Base-by-base conservation (phyloP, 2,113 vertebrate species). In the Campylorhamphus procurvoides region DNA sequence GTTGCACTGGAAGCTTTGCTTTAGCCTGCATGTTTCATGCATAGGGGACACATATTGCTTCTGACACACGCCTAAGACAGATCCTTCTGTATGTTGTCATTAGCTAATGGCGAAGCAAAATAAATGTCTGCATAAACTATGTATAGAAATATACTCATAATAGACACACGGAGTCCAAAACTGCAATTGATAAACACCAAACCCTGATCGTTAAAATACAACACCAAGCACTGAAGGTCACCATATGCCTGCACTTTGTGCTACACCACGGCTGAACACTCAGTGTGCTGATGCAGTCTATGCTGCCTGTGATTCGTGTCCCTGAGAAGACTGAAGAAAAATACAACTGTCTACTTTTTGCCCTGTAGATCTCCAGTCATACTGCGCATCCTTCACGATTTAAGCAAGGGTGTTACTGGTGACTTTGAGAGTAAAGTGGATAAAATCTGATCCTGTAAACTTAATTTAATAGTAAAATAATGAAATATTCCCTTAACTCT, bases 71-170 rank as follows among this genome's bases (percentile, higher is more conserved):
- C 74, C 75, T 79, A 69, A 93, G 72, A 90, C 68, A 74, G 72
- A 93, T 87, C 90, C 85, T 93, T 95, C 92, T 90, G 74, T 83
- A 63, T 85, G 93, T 87, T 97, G 78, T 95, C 87, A 96, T 93
- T 94, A 95, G 82, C 67, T 76, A 88, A 67, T 47, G 72, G 75
- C 33, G 62, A 83, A 86, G 87, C 42, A 94, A 94, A 95, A 94
- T 69, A 96, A 87, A 63, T 27, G 83, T 47, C 82, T 96, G 74
- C 77, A 84, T 71, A 86, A 88, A 37, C 62, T 84, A 66, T 55
- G n/a, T 75, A 80, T 66, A 90, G 63, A 66, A 42, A 58, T 10
- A 39, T 7, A 90, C 39, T 42, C 40, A 53, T 19, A 87, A 75
- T 31, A 29, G 28, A 82, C 67, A 67, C n/a, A 56, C 1, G 24